Conservation (phyloP, 2,797 vertebrate genomes). For the Lepidocolaptes lacrymiger region DNA sequence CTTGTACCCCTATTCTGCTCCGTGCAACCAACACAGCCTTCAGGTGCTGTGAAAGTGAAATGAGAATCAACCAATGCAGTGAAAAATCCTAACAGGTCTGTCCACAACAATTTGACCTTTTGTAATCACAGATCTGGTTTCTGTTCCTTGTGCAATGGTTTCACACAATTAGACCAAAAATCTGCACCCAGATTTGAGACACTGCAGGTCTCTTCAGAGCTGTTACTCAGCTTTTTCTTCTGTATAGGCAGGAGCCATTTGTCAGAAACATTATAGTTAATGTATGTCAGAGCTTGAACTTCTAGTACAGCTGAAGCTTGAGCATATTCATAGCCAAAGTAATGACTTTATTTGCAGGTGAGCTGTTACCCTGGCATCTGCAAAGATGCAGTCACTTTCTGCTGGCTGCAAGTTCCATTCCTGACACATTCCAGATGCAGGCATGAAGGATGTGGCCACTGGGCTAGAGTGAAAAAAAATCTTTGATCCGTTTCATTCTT, state of each 20-base stretch:
- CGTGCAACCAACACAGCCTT: neutral
- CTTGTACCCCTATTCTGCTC: neutral
- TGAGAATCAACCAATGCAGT: neutral
- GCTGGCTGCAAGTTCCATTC: neutral
- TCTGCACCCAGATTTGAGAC: neutral
- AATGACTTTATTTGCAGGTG: neutral
- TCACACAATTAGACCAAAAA: neutral
- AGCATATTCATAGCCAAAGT: neutral
- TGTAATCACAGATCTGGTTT: neutral
- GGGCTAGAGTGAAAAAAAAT: neutral
- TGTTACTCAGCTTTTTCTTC: neutral
- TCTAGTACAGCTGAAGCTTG: neutral
- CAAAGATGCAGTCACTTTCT: neutral
- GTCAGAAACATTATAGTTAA: neutral
- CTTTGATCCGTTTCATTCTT: neutral
- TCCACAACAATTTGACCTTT: neutral
- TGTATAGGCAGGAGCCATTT: neutral
- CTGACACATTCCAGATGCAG: neutral
- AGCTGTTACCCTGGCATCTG: neutral
- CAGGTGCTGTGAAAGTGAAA: neutral
- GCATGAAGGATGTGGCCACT: neutral
- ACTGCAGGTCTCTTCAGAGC: neutral
- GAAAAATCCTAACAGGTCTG: neutral
- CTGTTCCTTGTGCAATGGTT: neutral
- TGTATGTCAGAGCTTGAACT: neutral